These are phyloP conservation scores for Diploscapter pachys DNA, from an alignment of 1,140 invertebrate species.

Conservation along the genomic window DNA sequence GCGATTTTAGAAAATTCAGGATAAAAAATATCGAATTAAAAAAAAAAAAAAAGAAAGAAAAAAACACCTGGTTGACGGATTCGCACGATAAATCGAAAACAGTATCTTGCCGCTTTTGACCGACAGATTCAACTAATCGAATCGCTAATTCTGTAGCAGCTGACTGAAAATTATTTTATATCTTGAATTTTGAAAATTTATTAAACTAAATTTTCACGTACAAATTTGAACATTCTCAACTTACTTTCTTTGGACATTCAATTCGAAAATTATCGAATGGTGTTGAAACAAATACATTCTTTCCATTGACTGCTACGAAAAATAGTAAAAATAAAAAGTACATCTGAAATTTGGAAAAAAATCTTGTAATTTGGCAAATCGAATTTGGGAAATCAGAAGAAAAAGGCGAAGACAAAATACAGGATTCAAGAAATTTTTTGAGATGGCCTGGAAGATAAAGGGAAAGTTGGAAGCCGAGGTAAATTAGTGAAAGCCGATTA, in stretches of 20 bases:
- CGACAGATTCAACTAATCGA: constrained; percentile 58
- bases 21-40: neutral
- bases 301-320: constrained; percentile 1
- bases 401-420: neutral
- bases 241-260: constrained; percentile 52
- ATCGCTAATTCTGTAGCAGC: constrained; percentile 37
- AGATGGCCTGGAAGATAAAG: no score
- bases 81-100: constrained; percentile 55
- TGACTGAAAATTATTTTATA: constrained; percentile 9
- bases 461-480: no score
- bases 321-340: neutral
- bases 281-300: constrained; percentile 46
- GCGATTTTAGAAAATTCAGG: neutral
- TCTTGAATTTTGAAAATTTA: neutral
- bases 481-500: no score
- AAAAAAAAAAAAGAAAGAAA: neutral
- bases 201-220: neutral
- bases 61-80: constrained; percentile 43
- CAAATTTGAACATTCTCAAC: constrained; percentile 6
- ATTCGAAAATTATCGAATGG: constrained; percentile 58
- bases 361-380: no score
- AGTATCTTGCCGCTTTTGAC: constrained; percentile 51
- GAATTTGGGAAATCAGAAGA: neutral
- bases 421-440: no score
- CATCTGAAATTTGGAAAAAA: neutral